Evolutionary conservation across 2,888 invertebrate species (phyloP), one percentile per base, ranked within the genome.

Genomic region (Helleia helle): DNA sequence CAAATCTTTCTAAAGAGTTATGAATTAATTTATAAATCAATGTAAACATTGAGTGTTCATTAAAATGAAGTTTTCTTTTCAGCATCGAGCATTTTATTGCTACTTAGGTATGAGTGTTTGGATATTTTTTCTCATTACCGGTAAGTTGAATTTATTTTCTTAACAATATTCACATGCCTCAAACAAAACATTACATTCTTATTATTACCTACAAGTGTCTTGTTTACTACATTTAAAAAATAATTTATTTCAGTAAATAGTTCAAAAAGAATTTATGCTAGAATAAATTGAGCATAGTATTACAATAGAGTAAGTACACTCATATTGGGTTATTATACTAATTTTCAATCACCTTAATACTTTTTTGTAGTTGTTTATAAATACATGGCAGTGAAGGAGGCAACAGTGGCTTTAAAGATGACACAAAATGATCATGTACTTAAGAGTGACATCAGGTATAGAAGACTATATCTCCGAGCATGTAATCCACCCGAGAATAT

Each of bases 31-130:
- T 22, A 2, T 22, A 18, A 5, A 4, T 5, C 18, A 18, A 18
- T 5, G 18, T 3, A 18, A 5, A 3, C 22, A 13, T 22, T 17
- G 18, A 30, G 38, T 31, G 30, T 41, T 65, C 38, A 52, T 65
- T 41, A 71, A 71, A 68, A 75, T 72, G 76, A 84, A 80, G 65
- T 80, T 81, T 62, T 72, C 85, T 4, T 84, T 81, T 55, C 93
- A 93, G 61, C 92, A 92, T 63, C 87, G 92, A 59, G 93, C 93
- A 18, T 87, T 93, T 62, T 93, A 93, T 62, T 94, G 93, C 75
- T 94, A 93, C 64, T 77, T 93, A 54, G 88, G 93, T 42, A 88
- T 94, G 79, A 93, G 90, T 71, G 66, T 93, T 50, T 94, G 94
- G 94, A 93, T 94, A 63, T 89, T 93, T 65, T 84, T 93, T 42